Evolutionary conservation across 1,140 invertebrate genomes (phyloP), one percentile per base, ranked within the genome.

Genomic region (Papilio machaon): DNA sequence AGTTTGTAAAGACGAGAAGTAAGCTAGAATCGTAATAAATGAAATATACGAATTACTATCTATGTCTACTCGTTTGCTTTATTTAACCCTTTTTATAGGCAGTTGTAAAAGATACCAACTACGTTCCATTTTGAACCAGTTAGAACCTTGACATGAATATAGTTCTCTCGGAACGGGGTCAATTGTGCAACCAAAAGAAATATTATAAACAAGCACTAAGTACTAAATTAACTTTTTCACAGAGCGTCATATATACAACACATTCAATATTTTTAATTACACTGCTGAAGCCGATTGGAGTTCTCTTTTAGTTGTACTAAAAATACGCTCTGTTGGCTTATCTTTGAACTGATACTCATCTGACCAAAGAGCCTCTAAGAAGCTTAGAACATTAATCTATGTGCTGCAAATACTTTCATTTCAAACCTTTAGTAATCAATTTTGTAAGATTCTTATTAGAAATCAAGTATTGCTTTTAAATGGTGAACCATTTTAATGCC

Each of bases 131-230:
- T 70, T 38, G 8, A 70, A 35, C 1, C 54, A 58, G 54, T 58
- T 58, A 70, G 23, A 70, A 70, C 64, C 64, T 70, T 70, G 64
- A 70, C 64, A 70, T 70, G 30, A 70, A 70, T 70, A 35, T 23
- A 64, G 23, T 64, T 70, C 64, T 54, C 52, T 15, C 13, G 30
- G 10, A 70, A 35, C 64, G 30, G 64, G 64, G 64, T 35, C 64
- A 30, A 70, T 35, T 70, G 64, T 35, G 64, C 23, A 70, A 70
- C 64, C 13, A 70, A 70, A 70, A 70, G 64, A 70, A 70, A 70
- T 70, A 70, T 64, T 30, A 64, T 64, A 23, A 64, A 64, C 64
- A 70, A 70, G 23, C 64, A 23, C 38, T 70, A 11, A 11, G 13
- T 35, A 70, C 30, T 35, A 70, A 70, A 70, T 70, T 19, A 35